Evolutionary conservation across 2,888 invertebrate genomes (phyloP).

Genomic region (Ochropleura leucogaster): DNA sequence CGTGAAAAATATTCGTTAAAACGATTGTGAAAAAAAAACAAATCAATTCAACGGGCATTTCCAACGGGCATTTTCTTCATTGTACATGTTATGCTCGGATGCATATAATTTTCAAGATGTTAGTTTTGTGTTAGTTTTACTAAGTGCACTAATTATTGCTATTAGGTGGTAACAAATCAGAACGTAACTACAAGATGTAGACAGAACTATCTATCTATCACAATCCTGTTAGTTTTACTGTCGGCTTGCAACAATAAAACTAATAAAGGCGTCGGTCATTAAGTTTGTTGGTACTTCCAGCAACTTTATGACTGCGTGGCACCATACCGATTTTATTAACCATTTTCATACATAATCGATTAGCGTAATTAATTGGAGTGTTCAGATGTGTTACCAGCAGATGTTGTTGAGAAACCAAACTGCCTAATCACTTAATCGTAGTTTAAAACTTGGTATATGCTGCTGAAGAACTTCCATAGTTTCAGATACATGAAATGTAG

Average conservation of each 20-base stretch:
- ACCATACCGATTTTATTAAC: conserved; percentile 48
- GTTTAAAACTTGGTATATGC: conserved; percentile 26
- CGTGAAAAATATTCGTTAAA: too few species aligned
- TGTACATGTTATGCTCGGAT: background rate
- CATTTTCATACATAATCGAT: conserved; percentile 49
- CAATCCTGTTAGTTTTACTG: conserved; percentile 54
- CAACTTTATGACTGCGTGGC: conserved; percentile 49
- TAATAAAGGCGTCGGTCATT: conserved; percentile 58
- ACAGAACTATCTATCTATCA: conserved; percentile 20
- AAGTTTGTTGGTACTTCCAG: conserved; percentile 45
- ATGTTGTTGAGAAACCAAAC: conserved; percentile 18
- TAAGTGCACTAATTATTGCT: background rate
- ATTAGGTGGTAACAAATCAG: background rate
- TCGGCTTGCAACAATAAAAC: conserved; percentile 50
- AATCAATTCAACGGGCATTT: too few species aligned
- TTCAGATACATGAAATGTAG: background rate
- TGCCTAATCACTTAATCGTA: conserved; percentile 39
- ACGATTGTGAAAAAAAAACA: too few species aligned
- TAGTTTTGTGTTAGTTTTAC: background rate
- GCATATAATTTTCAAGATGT: background rate
- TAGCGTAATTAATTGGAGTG: conserved; percentile 47
- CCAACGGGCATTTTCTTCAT: too few species aligned
- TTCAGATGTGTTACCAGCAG: conserved; percentile 30
- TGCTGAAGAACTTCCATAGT: background rate
- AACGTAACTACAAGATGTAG: background rate